Evolutionary conservation across 2,888 invertebrate genomes (phyloP).

Genomic region (Siphonodentalium dalli): DNA sequence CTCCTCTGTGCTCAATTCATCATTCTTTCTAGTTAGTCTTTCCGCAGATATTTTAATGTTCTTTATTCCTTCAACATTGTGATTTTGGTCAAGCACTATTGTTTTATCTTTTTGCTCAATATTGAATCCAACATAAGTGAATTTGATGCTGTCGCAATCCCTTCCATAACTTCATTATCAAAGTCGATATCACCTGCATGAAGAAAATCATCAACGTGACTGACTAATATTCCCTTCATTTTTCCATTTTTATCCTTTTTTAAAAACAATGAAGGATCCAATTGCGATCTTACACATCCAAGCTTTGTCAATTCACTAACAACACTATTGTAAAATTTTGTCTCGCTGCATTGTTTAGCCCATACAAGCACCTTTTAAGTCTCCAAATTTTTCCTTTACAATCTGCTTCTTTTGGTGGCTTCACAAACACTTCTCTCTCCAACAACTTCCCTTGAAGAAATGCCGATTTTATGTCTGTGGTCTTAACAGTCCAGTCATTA

Average conservation of each 20-base stretch:
- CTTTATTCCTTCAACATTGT: constrained; percentile 1
- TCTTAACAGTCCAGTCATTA: constrained; percentile 30
- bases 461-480: constrained; percentile 35
- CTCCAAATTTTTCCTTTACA: constrained; percentile 24
- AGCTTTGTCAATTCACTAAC: constrained; percentile 21
- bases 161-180: too few relatives aligned
- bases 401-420: constrained; percentile 25
- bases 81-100: constrained; percentile 15
- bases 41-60: background rate
- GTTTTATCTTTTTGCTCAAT: background rate
- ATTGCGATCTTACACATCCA: constrained; percentile 24
- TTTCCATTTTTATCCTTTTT: constrained; percentile 14
- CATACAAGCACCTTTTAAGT: constrained; percentile 32
- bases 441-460: constrained; percentile 32
- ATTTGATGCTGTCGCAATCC: too few relatives aligned
- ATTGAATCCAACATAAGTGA: too few relatives aligned
- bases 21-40: background rate
- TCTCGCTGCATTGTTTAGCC: constrained; percentile 29
- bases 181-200: constrained; percentile 30
- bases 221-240: constrained; percentile 23
- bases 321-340: constrained; percentile 33
- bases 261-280: constrained; percentile 33
- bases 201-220: constrained; percentile 37
- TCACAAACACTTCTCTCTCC: constrained; percentile 26
- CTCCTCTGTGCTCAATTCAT: constrained; percentile 1